Base-by-base conservation (phyloP, 2,797 vertebrate species). In the Lagorchestes hirsutus region DNA sequence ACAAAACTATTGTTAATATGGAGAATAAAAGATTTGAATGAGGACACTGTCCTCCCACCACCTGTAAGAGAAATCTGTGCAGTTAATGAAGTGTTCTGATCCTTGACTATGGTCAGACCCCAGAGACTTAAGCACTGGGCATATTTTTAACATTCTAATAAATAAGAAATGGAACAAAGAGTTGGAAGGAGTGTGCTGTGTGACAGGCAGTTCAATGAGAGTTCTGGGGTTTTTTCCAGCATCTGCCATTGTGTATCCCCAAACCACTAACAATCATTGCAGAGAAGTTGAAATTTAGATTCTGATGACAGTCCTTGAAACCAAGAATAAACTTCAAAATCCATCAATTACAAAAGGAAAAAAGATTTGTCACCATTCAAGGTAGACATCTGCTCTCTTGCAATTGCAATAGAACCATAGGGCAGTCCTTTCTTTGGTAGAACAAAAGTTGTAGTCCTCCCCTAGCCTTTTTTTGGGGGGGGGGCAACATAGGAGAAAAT, bases 91-190 rank as follows among this genome's bases (percentile, higher is more conserved):
- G 1, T 27, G 0, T 2, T 92, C 1, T 67, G 6, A n/a, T 62
- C 93, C 50, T 93, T 52, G 57, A 27, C 52, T 93, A 29, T 58
- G 29, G 50, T 54, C 90, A 91, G 90, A 55, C 28, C 29, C 90
- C 28, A 55, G 54, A 91, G 62, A 46, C 50, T 90, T 28, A 57
- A 1, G 82, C 59, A 93, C 27, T 1, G 13, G 55, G 18, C 91
- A 18, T 52, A 92, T 62, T 93, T 96, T 97, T 94, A 92, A 93
- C 67, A 92, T 92, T 52, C 55, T 62, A 58, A 57, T 93, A 92
- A 58, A 96, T 94, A 93, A 92, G 91, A 54, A 93, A 93, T 58
- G 40, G 46, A 55, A 24, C 62, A 50, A 12, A 4, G 5, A n/a
- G 27, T 93, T 93, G 62, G 56, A 93, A 94, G 92, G 27, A 91